Evolutionary conservation across 1,140 invertebrate genomes (phyloP).

Genomic region (Ruditapes philippinarum): DNA sequence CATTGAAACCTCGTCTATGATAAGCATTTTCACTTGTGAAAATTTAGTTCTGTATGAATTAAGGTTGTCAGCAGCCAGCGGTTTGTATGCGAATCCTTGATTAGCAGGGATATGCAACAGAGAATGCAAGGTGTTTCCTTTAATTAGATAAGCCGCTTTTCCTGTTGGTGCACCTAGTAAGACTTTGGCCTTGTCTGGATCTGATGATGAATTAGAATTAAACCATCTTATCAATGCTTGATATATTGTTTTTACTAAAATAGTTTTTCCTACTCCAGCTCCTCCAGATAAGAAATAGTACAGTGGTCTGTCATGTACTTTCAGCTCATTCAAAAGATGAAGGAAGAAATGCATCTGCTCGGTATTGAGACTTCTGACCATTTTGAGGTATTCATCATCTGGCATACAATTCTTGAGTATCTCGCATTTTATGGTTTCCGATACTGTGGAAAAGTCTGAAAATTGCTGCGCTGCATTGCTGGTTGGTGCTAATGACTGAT

Average conservation of each 20-base stretch:
- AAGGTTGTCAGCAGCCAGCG: background rate
- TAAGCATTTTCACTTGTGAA: slow-evolving; percentile 40
- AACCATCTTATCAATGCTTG: slow-evolving; percentile 53
- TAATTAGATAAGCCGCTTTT: slow-evolving; percentile 69
- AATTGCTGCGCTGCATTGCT: background rate
- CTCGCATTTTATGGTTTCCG: background rate
- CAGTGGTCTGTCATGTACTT: background rate
- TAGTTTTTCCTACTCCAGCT: slow-evolving; percentile 71
- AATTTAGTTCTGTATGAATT: slow-evolving; percentile 33
- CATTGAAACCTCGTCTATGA: slow-evolving; percentile 67
- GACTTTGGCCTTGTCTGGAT: slow-evolving; percentile 9
- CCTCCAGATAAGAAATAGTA: slow-evolving; percentile 55
- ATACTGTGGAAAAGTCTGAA: background rate
- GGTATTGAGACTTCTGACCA: slow-evolving; percentile 18
- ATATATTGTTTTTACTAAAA: slow-evolving; percentile 33
- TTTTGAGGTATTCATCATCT: slow-evolving; percentile 29
- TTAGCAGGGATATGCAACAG: slow-evolving; percentile 56
- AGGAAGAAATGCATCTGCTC: slow-evolving; percentile 42
- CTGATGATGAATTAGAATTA: slow-evolving; percentile 17
- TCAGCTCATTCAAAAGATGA: slow-evolving; percentile 27
- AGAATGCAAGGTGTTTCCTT: slow-evolving; percentile 63
- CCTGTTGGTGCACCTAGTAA: slow-evolving; percentile 67
- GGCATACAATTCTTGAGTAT: slow-evolving; percentile 18
- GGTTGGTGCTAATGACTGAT: background rate
- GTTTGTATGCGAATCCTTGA: slow-evolving; percentile 31